These are phyloP conservation scores for Cephalopachus bancanus DNA, from an alignment of 2,797 vertebrate genomes.

Conservation along the genomic window DNA sequence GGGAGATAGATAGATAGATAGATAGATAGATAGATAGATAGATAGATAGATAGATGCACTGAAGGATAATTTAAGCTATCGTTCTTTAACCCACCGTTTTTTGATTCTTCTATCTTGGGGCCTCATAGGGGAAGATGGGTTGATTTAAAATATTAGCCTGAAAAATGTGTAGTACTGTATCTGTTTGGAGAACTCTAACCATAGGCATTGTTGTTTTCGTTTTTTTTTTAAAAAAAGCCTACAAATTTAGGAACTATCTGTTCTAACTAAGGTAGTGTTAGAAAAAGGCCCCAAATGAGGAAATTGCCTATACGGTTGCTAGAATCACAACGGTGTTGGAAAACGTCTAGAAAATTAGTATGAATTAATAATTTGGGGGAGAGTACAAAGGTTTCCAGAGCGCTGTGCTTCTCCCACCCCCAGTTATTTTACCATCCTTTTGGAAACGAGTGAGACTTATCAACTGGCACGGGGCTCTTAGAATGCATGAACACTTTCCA, in stretches of 20 bases:
- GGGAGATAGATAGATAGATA: too few species aligned
- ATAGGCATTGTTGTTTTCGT: neutral
- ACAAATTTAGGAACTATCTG: neutral
- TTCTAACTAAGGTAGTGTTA: neutral
- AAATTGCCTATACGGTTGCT: neutral
- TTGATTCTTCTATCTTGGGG: neutral
- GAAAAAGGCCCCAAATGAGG: neutral
- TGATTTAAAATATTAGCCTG: neutral
- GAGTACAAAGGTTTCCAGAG: neutral
- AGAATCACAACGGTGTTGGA: neutral
- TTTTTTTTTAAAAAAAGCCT: neutral
- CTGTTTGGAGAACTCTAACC: neutral
- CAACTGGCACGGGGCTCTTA: neutral
- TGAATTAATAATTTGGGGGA: neutral
- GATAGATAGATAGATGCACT: neutral
- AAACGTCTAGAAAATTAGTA: neutral
- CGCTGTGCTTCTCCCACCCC: too few species aligned
- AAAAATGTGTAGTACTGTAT: neutral
- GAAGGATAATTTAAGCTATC: neutral
- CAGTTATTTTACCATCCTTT: neutral
- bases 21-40: too few species aligned
- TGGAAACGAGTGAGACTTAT: neutral
- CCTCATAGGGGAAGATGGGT: neutral
- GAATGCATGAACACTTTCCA: too few species aligned
- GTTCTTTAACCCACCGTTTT: too few species aligned